Conservation (phyloP, 2,888 invertebrate species). For the Hypselothyrea guttata region DNA sequence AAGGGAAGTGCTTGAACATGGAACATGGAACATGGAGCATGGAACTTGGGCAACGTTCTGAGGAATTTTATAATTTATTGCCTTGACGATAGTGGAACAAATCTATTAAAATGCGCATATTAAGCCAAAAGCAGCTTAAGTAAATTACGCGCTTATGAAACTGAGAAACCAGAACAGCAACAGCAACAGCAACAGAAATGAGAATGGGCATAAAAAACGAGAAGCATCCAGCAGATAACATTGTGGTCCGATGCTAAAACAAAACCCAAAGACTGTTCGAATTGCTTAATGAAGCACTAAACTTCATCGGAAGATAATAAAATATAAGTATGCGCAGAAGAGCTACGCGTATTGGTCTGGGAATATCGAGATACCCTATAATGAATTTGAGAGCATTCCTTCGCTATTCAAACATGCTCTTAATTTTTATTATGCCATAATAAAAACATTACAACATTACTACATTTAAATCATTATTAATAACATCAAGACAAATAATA, state of each 20-base stretch:
- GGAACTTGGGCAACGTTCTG: constrained; percentile 15
- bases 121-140: constrained; percentile 78
- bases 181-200: constrained; percentile 3
- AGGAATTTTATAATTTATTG: constrained; percentile 74
- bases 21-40: background rate
- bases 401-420: no score
- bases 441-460: no score
- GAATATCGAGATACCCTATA: background rate
- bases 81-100: constrained; percentile 78
- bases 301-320: constrained; percentile 39
- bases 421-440: no score
- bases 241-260: constrained; percentile 32
- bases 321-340: constrained; percentile 15
- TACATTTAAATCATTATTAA: no score
- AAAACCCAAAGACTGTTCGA: constrained; percentile 52
- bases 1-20: background rate
- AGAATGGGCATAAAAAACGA: constrained; percentile 1
- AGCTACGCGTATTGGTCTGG: background rate
- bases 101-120: constrained; percentile 79
- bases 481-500: no score
- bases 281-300: constrained; percentile 70
- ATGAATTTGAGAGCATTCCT: background rate
- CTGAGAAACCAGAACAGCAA: constrained; percentile 15
- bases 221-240: background rate
- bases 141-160: constrained; percentile 74